Conservation (phyloP, 2,113 vertebrate species). For the Artemisiospiza belli region DNA sequence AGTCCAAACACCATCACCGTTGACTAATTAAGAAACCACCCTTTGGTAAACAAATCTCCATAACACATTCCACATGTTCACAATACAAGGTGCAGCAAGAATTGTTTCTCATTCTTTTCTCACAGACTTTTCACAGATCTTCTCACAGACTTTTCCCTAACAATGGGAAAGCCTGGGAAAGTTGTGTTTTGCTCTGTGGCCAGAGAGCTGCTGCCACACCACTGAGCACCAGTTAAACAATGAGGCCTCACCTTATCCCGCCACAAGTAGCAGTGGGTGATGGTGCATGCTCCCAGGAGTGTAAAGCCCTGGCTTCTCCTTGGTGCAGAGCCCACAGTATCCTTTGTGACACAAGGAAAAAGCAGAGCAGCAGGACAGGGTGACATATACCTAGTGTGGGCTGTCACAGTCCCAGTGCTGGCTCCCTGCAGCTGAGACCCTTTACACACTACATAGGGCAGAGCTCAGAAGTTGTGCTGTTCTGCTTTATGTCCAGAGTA, state of each 20-base stretch:
- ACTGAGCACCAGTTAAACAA: rapidly evolving
- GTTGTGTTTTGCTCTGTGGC: not conserved
- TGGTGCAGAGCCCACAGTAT: not conserved
- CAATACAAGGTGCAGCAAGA: not conserved
- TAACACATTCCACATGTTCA: not conserved
- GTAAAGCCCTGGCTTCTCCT: not conserved
- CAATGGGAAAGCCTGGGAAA: not conserved
- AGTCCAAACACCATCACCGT: not conserved
- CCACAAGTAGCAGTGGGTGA: not conserved
- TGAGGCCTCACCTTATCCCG: not conserved
- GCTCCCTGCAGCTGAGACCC: not conserved
- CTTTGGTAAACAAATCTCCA: not conserved
- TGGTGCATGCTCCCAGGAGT: not conserved
- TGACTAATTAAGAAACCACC: not conserved
- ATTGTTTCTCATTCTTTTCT: not conserved
- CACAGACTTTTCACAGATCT: not conserved
- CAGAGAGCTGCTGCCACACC: not conserved
- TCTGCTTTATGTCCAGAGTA: not conserved
- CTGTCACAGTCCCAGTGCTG: not conserved
- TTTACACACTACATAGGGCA: rapidly evolving
- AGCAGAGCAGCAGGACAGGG: not conserved
- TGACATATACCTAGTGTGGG: not conserved
- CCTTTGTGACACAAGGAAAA: not conserved
- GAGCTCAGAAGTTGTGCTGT: not conserved
- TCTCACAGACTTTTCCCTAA: not conserved